Conservation (phyloP, 2,888 invertebrate species). For the Brassicogethes aeneus region DNA sequence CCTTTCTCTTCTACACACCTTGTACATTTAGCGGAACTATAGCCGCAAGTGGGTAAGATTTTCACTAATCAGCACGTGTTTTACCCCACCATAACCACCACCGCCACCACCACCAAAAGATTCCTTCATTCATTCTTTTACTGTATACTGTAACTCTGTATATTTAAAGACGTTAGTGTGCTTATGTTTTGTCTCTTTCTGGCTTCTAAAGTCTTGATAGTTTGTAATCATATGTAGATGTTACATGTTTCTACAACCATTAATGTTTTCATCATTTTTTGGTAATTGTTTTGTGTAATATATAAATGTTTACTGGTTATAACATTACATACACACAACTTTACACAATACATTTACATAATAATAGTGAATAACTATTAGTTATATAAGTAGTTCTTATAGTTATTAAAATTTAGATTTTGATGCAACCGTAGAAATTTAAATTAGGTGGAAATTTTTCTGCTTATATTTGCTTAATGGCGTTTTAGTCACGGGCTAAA, state of each 20-base stretch:
- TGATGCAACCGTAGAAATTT: too few species aligned
- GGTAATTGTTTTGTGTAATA: background rate
- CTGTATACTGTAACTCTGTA: slow-evolving; percentile 4
- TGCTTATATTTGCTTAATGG: too few species aligned
- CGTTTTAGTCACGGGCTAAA: too few species aligned
- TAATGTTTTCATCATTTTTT: background rate
- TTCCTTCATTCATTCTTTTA: slow-evolving; percentile 7
- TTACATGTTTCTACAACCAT: background rate
- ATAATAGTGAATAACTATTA: too few species aligned
- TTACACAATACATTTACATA: too few species aligned
- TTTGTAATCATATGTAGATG: background rate
- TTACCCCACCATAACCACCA: too few species aligned
- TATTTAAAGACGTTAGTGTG: slow-evolving; percentile 9
- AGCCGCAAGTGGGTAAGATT: slow-evolving; percentile 37
- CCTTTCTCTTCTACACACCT: slow-evolving; percentile 33
- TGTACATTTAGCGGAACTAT: slow-evolving; percentile 36
- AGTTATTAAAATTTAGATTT: too few species aligned
- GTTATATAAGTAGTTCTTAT: too few species aligned
- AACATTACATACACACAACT: background rate
- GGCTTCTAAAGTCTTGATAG: slow-evolving; percentile 1
- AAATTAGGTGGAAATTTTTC: too few species aligned
- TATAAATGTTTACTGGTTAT: too few species aligned
- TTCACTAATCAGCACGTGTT: slow-evolving; percentile 26
- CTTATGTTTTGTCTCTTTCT: slow-evolving; percentile 14
- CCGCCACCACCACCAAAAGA: slow-evolving; percentile 12